These are phyloP conservation scores for Drosophila algonquin DNA, from an alignment of 2,888 invertebrate species.

Conservation along the genomic window DNA sequence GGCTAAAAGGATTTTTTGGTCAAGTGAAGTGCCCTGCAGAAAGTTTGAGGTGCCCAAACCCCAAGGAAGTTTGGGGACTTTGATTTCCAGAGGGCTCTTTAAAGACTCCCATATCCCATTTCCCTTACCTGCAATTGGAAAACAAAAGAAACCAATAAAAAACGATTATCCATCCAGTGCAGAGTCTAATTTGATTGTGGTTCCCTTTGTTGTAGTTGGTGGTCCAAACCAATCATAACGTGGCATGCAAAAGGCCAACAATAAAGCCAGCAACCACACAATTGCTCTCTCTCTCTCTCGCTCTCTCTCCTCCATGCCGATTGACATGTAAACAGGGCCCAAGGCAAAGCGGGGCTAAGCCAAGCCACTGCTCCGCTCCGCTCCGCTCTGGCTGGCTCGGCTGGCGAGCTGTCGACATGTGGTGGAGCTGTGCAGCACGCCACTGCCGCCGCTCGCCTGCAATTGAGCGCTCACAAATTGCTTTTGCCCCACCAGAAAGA, in stretches of 20 bases:
- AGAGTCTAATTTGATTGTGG: background rate
- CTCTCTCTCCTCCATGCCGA: conserved; percentile 13
- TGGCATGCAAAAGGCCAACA: conserved; percentile 49
- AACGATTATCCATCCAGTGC: background rate
- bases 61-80: no score
- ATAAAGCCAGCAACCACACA: conserved; percentile 11
- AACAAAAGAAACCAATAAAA: background rate
- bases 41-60: no score
- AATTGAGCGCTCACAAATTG: conserved; percentile 37
- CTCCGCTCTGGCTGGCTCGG: no score
- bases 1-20: no score
- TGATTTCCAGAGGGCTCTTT: no score
- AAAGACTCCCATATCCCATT: no score
- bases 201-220: conserved; percentile 1
- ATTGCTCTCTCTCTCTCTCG: conserved; percentile 4
- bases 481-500: background rate
- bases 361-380: conserved; percentile 17
- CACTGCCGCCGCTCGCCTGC: conserved; percentile 15
- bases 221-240: conserved; percentile 54
- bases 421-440: conserved; percentile 7
- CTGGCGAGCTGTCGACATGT: conserved; percentile 26
- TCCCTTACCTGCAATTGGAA: no score
- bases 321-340: conserved; percentile 44
- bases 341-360: conserved; percentile 25
- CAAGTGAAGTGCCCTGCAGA: no score